Base-by-base conservation (phyloP, 2,113 vertebrate species). In the Plotosus lineatus region DNA sequence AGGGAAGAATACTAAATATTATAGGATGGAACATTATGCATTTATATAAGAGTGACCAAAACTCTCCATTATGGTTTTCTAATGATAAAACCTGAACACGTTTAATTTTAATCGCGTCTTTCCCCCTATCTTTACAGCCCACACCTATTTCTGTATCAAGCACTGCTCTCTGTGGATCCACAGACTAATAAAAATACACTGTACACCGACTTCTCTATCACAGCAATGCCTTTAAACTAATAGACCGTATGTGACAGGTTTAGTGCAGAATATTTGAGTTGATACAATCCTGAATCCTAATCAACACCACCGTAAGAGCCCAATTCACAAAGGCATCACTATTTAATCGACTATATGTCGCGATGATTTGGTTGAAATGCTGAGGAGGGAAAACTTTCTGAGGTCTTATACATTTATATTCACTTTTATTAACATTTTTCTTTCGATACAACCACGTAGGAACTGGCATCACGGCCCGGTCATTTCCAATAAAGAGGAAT, bases 271-370 rank as follows among this genome's bases (percentile, higher is more conserved):
- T 42, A 38, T 36, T 74, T 81, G 66, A 56, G 38, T 60, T 42
- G 36, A 74, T 61, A 60, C 65, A 44, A 44, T 38, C 38, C 28
- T 50, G 61, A 77, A 82, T 68, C 82, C 75, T 85, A 82, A 80
- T 66, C 40, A 80, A 65, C 33, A 12, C 36, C 36, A 55, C 19
- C 55, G 44, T 72, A 75, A 60, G n/a, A 23, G 42, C 72, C 31
- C 55, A 82, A 78, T 46, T 72, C 72, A 66, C 42, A 28, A 28
- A 68, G 36, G 26, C 36, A 69, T 77, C 50, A 72, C 75, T 75
- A 76, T 68, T 75, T 60, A 75, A 60, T 50, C 33, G 3, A 31
- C 23, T 28, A 28, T 28, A 8, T 53, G 17, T 71, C 11, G 5
- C 58, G 63, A 69, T 69, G 42, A 58, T 19, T 60, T 48, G 31